A percentile compares a stretch with the other conserved stretches of the same genome.
phyloP scores from a whole-genome alignment of 2,113 vertebrate genomes.

The Elaphurus davidianus region DNA sequence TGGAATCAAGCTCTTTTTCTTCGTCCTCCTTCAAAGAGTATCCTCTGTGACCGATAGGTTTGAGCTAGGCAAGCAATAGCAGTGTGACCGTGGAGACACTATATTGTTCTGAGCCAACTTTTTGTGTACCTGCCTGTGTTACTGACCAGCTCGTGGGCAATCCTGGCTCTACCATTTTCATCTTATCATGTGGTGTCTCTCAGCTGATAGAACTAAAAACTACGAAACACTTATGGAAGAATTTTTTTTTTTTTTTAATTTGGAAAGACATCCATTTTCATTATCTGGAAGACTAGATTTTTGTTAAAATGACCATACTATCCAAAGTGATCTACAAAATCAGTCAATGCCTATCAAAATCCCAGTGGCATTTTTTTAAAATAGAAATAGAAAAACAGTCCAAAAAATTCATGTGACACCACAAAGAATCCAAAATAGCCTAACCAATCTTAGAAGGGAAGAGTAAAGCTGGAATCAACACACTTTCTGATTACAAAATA shows the following conservation, averaged over 20 bases:
- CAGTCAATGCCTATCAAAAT: not conserved
- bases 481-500: not conserved
- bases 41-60: not conserved
- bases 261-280: not conserved
- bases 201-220: not conserved
- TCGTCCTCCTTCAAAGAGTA: not conserved
- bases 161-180: not conserved
- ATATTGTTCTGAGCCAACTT: fast-evolving
- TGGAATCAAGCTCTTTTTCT: not conserved
- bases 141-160: not conserved
- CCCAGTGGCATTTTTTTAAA: not conserved
- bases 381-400: not conserved
- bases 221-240: not conserved
- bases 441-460: not conserved
- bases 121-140: not conserved
- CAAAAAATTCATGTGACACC: not conserved
- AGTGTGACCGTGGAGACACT: not conserved
- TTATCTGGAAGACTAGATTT: not conserved
- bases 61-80: not conserved
- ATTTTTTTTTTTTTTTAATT: not conserved
- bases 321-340: not conserved
- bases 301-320: not conserved
- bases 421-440: not conserved
- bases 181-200: not conserved
- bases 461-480: not conserved